Evolutionary conservation across 1,140 invertebrate species (phyloP), one percentile per base, ranked within the genome.

Genomic region (Babylonia areolata): DNA sequence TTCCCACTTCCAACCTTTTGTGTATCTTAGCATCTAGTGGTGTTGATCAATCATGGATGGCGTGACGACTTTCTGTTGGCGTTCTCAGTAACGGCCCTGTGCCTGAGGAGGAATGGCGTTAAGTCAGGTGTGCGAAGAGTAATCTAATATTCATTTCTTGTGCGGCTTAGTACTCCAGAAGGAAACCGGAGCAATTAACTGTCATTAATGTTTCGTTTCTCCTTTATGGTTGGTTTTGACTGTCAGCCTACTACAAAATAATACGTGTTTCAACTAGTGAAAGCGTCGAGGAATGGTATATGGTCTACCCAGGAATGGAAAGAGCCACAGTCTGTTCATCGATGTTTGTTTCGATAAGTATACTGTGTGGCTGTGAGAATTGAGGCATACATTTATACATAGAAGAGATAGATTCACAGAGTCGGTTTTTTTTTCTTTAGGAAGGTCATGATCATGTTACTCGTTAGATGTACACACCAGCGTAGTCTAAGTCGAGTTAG

Each of bases 1-100:
- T 23, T 71, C 6, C 81, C 31, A 46, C 42, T 37, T 64, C 42
- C 78, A n/a, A 33, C 46, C 78, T 54, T 80, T 80, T 46, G 69
- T 84, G 82, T 84, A 84, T 84, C 82, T 84, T 73, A 84, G 82
- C 82, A 84, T 84, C 82, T 73, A 69, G 64, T n/a, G n/a, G 64
- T 84, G 82, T 84, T 79, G 78, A 79, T 79, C 78, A 79, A 79
- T 64, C 58, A 64, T 79, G 78, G 78, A 79, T n/a, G 77, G 37
- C 78, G 37, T 79, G 78, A 39, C 39, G 35, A 46, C 28, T 42
- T 23, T 79, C 39, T 40, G 28, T 31, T 40, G 35, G 39, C 78
- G 78, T 46, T 64, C 58, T n/a, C 58, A 23, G 58, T 64, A 64
- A 64, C 58, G 58, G 58, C 58, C 5, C 58, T 28, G 58, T 37